Evolutionary conservation across 2,888 invertebrate species (phyloP).

Genomic region (Danaus chrysippus): DNA sequence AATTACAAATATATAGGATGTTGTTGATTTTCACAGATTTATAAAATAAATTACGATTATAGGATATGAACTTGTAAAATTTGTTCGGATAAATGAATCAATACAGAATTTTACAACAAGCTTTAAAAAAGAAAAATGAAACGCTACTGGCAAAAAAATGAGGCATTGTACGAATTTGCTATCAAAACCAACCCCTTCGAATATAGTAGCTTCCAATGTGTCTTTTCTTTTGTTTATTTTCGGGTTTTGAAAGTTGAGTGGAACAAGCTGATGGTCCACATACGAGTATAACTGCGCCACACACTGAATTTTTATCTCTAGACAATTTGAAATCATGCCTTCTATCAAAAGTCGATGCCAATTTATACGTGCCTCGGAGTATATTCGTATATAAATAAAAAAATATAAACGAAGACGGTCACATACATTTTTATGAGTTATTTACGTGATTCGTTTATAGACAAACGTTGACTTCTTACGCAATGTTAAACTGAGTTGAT

Average conservation of each 20-base stretch:
- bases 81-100: background rate
- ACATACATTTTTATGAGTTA: too few relatives aligned
- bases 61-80: background rate
- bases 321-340: too few relatives aligned
- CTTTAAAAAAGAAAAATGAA: background rate
- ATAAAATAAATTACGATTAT: conserved; percentile 14
- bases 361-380: too few relatives aligned
- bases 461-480: too few relatives aligned
- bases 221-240: conserved; percentile 25
- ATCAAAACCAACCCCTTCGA: conserved; percentile 1
- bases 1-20: background rate
- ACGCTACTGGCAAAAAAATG: background rate
- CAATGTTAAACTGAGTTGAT: background rate
- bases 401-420: too few relatives aligned
- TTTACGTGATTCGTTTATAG: too few relatives aligned
- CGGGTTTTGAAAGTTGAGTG: conserved; percentile 22
- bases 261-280: conserved; percentile 12
- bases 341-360: too few relatives aligned
- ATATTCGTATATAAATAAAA: too few relatives aligned
- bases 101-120: background rate
- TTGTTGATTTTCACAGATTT: too few relatives aligned
- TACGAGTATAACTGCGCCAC: conserved; percentile 7
- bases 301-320: too few relatives aligned
- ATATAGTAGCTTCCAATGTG: conserved; percentile 13
- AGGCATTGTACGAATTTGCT: background rate